Conservation (phyloP, 2,797 vertebrate species). For the Poeciliopsis paucimaculata region DNA sequence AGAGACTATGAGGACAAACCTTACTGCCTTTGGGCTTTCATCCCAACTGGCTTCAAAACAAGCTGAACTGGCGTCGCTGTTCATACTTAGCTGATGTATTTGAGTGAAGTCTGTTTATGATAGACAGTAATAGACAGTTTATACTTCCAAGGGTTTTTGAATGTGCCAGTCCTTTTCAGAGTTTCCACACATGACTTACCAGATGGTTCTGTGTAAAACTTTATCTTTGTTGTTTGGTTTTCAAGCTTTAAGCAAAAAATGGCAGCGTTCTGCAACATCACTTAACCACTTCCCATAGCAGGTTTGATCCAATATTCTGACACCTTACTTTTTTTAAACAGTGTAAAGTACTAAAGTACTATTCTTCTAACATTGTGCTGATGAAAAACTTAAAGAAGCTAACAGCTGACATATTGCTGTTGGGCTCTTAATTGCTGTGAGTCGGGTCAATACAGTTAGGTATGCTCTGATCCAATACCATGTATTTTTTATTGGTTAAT, state of each 20-base stretch:
- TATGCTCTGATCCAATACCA: background rate
- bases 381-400: background rate
- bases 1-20: background rate
- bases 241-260: background rate
- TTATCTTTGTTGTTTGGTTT: background rate
- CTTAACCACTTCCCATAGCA: background rate
- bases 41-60: background rate
- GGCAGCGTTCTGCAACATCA: background rate
- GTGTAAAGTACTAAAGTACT: background rate
- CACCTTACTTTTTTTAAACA: background rate
- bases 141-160: background rate
- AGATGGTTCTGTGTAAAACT: background rate
- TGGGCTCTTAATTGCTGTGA: background rate
- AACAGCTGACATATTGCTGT: background rate
- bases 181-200: slow-evolving; percentile 1
- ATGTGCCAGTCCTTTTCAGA: background rate
- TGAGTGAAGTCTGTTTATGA: background rate
- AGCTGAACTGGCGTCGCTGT: background rate
- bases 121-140: background rate
- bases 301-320: background rate
- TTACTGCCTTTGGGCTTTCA: background rate
- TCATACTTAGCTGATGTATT: background rate
- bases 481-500: background rate
- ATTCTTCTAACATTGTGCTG: background rate
- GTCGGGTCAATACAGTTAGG: background rate